These are phyloP conservation scores for Sebastolobus alascanus DNA, from an alignment of 2,797 vertebrate species.

Conservation along the genomic window DNA sequence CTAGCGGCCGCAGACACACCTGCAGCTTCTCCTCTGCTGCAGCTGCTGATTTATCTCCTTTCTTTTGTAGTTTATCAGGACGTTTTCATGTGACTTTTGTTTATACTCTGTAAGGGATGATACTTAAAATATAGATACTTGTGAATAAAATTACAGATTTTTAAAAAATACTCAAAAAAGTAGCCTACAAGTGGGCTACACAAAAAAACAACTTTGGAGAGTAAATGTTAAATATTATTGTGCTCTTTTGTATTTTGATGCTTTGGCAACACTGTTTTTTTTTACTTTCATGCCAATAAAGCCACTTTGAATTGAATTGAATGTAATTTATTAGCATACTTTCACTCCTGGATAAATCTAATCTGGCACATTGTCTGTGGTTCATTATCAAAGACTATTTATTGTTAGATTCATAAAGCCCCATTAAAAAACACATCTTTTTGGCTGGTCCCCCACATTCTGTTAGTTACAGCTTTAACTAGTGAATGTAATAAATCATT, in stretches of 20 bases:
- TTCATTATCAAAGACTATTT: constrained; percentile 6
- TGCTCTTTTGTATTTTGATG: too few species aligned
- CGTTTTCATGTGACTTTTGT: not conserved
- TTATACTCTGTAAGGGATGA: not conserved
- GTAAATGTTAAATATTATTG: too few species aligned
- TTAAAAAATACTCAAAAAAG: not conserved
- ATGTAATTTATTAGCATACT: not conserved
- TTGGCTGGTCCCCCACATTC: not conserved
- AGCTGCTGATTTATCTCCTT: not conserved
- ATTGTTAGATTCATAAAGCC: constrained; percentile 4
- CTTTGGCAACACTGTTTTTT: too few species aligned
- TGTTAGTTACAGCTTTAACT: constrained; percentile 9
- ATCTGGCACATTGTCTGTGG: not conserved
- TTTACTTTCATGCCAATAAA: too few species aligned
- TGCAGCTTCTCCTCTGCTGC: not conserved
- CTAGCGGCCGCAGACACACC: not conserved
- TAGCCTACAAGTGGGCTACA: too few species aligned
- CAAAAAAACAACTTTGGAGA: too few species aligned
- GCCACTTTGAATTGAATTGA: too few species aligned
- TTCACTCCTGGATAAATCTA: not conserved
- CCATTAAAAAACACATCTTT: not conserved
- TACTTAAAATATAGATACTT: too few species aligned
- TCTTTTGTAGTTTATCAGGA: not conserved
- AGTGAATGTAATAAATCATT: not conserved
- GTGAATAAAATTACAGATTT: not conserved